A percentile compares a stretch with the other conserved stretches of the same genome.
These are phyloP conservation scores for Drosophila algonquin DNA, from an alignment of 2,888 invertebrate species.

Conservation along the genomic window DNA sequence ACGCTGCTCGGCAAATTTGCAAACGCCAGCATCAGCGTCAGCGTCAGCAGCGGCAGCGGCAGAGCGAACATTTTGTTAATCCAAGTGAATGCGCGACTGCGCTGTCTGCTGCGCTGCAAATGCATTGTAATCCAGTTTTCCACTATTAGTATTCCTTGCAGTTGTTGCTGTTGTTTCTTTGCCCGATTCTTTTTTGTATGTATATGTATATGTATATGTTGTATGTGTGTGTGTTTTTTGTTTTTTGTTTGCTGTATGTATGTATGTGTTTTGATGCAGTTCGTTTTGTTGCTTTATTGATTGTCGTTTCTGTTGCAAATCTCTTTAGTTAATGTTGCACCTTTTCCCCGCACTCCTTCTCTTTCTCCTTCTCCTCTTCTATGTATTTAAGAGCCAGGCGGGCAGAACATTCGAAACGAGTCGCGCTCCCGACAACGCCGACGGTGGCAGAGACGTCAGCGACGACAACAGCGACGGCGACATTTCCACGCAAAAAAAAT, in stretches of 20 bases:
- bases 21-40: slow-evolving; percentile 66
- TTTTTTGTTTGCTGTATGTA: slow-evolving; percentile 31
- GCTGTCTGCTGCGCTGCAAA: slow-evolving; percentile 76
- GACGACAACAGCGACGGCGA: slow-evolving; percentile 41
- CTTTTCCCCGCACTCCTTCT: neutral
- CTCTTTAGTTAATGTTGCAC: slow-evolving; percentile 28
- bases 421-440: slow-evolving; percentile 71
- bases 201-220: neutral
- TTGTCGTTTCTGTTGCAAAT: slow-evolving; percentile 1
- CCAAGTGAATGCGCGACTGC: slow-evolving; percentile 75
- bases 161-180: slow-evolving; percentile 19
- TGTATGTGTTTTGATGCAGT: slow-evolving; percentile 10
- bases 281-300: neutral
- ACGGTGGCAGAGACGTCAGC: slow-evolving; percentile 55
- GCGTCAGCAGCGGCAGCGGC: slow-evolving; percentile 63
- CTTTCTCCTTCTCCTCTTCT: slow-evolving; percentile 26
- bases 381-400: slow-evolving; percentile 80
- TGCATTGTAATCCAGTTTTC: slow-evolving; percentile 71
- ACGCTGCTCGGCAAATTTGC: slow-evolving; percentile 60
- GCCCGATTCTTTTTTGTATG: slow-evolving; percentile 15
- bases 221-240: slow-evolving; percentile 32
- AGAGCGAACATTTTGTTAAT: slow-evolving; percentile 71
- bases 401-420: slow-evolving; percentile 58
- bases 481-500: slow-evolving; percentile 48
- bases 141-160: slow-evolving; percentile 58